These are phyloP conservation scores for Drosophila burlai DNA, from an alignment of 1,140 invertebrate genomes.

Conservation along the genomic window DNA sequence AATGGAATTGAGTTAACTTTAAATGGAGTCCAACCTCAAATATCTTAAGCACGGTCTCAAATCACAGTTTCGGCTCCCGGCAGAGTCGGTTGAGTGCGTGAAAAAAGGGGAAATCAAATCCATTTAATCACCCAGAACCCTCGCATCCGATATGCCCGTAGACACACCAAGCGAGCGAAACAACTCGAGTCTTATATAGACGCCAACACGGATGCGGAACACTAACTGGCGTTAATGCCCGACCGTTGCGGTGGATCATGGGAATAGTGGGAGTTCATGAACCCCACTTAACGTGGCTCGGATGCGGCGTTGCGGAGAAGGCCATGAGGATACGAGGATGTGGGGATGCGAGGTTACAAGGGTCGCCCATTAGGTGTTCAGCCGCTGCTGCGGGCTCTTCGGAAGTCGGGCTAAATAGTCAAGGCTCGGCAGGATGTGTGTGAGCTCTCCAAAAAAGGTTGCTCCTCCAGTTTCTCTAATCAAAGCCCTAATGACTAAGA, in stretches of 20 bases:
- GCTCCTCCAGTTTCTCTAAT: conserved; percentile 1
- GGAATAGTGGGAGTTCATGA: conserved; percentile 58
- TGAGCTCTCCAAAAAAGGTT: conserved; percentile 11
- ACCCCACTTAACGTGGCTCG: conserved; percentile 66
- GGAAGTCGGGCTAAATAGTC: conserved; percentile 28
- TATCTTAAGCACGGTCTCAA: conserved; percentile 30
- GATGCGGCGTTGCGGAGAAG: neutral
- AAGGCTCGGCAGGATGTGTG: conserved; percentile 14
- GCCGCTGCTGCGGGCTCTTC: conserved; percentile 18
- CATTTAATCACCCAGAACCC: conserved; percentile 64
- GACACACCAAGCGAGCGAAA: conserved; percentile 31
- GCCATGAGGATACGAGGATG: neutral
- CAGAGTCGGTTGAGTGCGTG: conserved; percentile 10
- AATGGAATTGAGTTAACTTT: conserved; percentile 13
- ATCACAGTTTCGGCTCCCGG: conserved; percentile 24
- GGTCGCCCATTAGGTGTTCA: conserved; percentile 52
- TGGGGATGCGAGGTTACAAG: neutral
- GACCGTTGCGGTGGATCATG: conserved; percentile 25
- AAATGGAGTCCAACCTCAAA: conserved; percentile 39
- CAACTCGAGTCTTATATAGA: conserved; percentile 22
- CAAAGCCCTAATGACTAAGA: conserved; percentile 9
- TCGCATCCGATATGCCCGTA: conserved; percentile 43
- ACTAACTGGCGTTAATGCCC: conserved; percentile 69
- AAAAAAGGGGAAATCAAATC: conserved; percentile 66
- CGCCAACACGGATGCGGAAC: conserved; percentile 33